Percentiles rank a stretch among this genome's conserved stretches.
phyloP scores from a whole-genome alignment of 2,797 vertebrate species.

The Trematomus bernacchii region DNA sequence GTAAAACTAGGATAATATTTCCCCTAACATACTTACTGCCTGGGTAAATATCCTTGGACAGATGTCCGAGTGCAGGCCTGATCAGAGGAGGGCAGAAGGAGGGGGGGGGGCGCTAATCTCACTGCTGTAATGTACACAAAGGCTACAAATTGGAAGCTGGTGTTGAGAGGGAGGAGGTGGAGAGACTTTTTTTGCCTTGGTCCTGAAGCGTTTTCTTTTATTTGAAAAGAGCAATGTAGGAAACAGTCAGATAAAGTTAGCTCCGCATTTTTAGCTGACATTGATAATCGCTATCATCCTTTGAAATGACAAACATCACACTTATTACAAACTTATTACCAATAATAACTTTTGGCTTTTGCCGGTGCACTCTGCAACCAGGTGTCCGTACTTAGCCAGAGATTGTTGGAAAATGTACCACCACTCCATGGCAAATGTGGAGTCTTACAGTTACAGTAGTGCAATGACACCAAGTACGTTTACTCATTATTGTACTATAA shows the following conservation, averaged over 20 bases:
- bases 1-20: slow-evolving; percentile 87
- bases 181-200: not conserved
- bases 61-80: slow-evolving; percentile 78
- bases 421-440: not conserved
- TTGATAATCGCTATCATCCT: not conserved
- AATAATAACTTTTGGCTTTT: not conserved
- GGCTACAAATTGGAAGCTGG: slow-evolving; percentile 75
- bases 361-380: not conserved
- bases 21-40: slow-evolving; percentile 81
- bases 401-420: not conserved
- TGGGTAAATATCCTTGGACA: slow-evolving; percentile 85
- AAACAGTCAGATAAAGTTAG: not conserved
- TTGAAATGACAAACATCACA: not conserved
- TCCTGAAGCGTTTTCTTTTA: not conserved
- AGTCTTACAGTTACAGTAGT: not conserved
- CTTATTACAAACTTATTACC: not conserved
- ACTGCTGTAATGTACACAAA: slow-evolving; percentile 66
- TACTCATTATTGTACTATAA: too few relatives aligned
- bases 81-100: slow-evolving; percentile 59
- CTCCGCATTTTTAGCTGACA: too few relatives aligned
- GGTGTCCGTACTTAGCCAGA: not conserved
- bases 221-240: not conserved
- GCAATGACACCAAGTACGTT: too few relatives aligned
- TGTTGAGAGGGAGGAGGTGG: slow-evolving; percentile 21
- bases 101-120: slow-evolving; percentile 40